phyloP scores from a whole-genome alignment of 2,888 invertebrate genomes.

The Rotaria macrura region DNA sequence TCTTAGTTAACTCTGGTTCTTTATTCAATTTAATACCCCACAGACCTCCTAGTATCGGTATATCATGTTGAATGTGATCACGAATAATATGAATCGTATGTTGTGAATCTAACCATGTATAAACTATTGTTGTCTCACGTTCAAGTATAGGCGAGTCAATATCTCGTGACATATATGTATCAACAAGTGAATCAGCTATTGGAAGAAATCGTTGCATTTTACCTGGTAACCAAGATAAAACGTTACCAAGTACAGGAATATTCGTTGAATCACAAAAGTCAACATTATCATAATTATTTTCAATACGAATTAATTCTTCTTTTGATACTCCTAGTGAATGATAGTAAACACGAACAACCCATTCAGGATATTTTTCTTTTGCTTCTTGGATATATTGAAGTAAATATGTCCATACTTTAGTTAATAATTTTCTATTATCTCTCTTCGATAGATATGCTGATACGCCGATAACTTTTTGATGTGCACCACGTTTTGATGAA shows the following conservation, averaged over 20 bases:
- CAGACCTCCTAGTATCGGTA: slow-evolving; percentile 24
- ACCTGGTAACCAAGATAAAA: neutral
- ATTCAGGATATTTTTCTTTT: slow-evolving; percentile 25
- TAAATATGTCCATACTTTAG: neutral
- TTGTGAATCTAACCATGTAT: neutral
- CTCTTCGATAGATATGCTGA: neutral
- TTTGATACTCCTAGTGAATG: neutral
- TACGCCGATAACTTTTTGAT: slow-evolving; percentile 23
- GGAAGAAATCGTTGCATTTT: slow-evolving; percentile 28
- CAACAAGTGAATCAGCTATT: slow-evolving; percentile 25
- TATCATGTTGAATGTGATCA: neutral
- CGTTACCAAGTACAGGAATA: neutral
- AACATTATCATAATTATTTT: neutral
- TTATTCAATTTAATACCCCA: slow-evolving; percentile 15
- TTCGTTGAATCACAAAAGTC: neutral
- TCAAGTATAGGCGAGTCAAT: slow-evolving; percentile 19
- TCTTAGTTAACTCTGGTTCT: neutral
- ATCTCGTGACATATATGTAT: slow-evolving; percentile 23
- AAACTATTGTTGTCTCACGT: neutral
- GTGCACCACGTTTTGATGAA: slow-evolving; percentile 1
- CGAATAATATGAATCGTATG: slow-evolving; percentile 25
- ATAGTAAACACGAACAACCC: slow-evolving; percentile 22
- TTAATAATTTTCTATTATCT: neutral
- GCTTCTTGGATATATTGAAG: neutral
- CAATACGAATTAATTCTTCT: neutral